Percentiles rank a stretch among this genome's conserved stretches.
These are phyloP conservation scores for Acanthisitta chloris DNA, from an alignment of 2,113 vertebrate species.

Conservation along the genomic window DNA sequence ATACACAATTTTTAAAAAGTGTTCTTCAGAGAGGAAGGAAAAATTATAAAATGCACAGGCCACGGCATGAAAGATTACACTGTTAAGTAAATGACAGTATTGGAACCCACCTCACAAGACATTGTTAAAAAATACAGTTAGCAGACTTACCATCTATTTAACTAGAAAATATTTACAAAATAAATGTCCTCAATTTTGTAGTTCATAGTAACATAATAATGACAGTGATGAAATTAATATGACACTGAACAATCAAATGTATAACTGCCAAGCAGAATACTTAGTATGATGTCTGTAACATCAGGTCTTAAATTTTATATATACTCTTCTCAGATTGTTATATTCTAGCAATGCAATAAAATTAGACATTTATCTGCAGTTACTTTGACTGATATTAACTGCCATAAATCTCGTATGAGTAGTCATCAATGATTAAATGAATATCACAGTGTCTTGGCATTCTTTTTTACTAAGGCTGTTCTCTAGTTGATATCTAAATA, in stretches of 20 bases:
- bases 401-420: neutral
- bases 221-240: neutral
- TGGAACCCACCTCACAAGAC: accelerated
- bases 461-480: neutral
- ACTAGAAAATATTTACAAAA: neutral
- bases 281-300: neutral
- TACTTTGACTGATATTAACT: neutral
- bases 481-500: neutral
- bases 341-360: neutral
- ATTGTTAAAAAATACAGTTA: neutral
- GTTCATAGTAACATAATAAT: neutral
- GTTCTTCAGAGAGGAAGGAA: neutral
- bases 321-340: neutral
- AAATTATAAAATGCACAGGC: neutral
- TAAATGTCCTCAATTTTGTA: neutral
- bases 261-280: neutral
- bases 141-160: neutral
- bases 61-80: neutral
- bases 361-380: neutral
- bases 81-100: neutral
- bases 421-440: neutral
- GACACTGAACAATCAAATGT: neutral
- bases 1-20: neutral
- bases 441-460: neutral
- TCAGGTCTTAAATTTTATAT: neutral